These are phyloP conservation scores for Calliopum simillimum DNA, from an alignment of 2,888 invertebrate genomes.

Conservation along the genomic window DNA sequence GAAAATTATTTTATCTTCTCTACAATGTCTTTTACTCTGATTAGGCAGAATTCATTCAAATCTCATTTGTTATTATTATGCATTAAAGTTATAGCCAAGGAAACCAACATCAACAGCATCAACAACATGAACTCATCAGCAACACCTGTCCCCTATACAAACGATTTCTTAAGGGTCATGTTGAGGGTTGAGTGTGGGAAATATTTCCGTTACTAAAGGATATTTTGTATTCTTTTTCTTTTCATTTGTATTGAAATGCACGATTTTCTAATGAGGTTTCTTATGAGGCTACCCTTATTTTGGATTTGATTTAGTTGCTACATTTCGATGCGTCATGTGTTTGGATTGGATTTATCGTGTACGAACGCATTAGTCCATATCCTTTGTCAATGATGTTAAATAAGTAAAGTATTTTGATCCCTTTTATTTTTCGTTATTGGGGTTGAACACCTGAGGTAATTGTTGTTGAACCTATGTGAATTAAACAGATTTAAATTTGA, in stretches of 20 bases:
- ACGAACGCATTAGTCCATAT: neutral
- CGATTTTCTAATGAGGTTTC: slow-evolving; percentile 32
- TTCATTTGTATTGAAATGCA: slow-evolving; percentile 5
- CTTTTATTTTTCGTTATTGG: neutral
- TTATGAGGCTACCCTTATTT: slow-evolving; percentile 1
- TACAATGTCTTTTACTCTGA: slow-evolving; percentile 15
- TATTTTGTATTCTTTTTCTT: slow-evolving; percentile 13
- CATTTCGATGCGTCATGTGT: slow-evolving; percentile 25
- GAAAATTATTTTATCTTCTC: too few species aligned
- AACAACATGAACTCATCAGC: neutral
- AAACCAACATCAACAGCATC: neutral
- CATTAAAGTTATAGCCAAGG: neutral
- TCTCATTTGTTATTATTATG: slow-evolving; percentile 7
- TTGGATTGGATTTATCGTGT: neutral
- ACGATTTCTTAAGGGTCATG: slow-evolving; percentile 12
- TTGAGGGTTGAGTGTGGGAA: slow-evolving; percentile 21
- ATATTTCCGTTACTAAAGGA: slow-evolving; percentile 31
- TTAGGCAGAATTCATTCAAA: slow-evolving; percentile 40
- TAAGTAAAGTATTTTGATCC: slow-evolving; percentile 11
- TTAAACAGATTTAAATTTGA: too few species aligned
- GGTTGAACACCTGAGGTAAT: slow-evolving; percentile 21
- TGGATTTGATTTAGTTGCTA: slow-evolving; percentile 23
- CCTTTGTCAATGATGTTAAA: slow-evolving; percentile 19
- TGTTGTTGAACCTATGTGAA: too few species aligned
- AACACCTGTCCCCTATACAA: slow-evolving; percentile 29